Evolutionary conservation across 2,888 invertebrate species (phyloP).

Genomic region (Pheosia gnoma): DNA sequence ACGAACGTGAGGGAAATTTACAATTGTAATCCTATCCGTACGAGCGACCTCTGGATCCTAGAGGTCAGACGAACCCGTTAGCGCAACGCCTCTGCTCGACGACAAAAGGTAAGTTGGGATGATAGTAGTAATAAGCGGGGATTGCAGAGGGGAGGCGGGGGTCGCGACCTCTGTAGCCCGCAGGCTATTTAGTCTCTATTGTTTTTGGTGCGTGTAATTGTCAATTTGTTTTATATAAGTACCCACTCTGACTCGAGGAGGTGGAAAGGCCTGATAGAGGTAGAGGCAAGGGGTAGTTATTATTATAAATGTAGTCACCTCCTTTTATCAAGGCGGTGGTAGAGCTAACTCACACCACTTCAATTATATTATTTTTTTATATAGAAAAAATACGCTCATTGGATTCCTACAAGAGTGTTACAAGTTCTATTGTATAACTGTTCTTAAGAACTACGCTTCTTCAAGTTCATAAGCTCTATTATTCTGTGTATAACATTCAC

Average conservation of each 20-base stretch:
- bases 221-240: conserved; percentile 4
- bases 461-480: neutral
- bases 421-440: too few relatives aligned
- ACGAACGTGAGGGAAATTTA: conserved; percentile 48
- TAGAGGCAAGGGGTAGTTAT: too few relatives aligned
- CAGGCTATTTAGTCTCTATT: conserved; percentile 2
- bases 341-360: neutral
- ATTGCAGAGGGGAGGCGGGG: neutral
- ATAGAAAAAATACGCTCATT: too few relatives aligned
- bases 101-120: conserved; percentile 34
- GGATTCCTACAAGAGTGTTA: too few relatives aligned
- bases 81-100: conserved; percentile 22
- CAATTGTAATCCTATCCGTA: conserved; percentile 33
- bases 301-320: too few relatives aligned
- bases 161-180: neutral
- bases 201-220: conserved; percentile 6
- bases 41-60: conserved; percentile 27
- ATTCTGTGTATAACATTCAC: conserved; percentile 4
- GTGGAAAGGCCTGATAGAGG: neutral
- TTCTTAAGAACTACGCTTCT: too few relatives aligned
- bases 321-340: neutral
- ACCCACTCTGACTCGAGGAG: neutral
- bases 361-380: too few relatives aligned
- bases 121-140: conserved; percentile 17
- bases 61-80: conserved; percentile 39